A percentile compares a stretch with the other conserved stretches of the same genome.
phyloP scores from a whole-genome alignment of 2,888 invertebrate species.

The Apamea sordens region DNA sequence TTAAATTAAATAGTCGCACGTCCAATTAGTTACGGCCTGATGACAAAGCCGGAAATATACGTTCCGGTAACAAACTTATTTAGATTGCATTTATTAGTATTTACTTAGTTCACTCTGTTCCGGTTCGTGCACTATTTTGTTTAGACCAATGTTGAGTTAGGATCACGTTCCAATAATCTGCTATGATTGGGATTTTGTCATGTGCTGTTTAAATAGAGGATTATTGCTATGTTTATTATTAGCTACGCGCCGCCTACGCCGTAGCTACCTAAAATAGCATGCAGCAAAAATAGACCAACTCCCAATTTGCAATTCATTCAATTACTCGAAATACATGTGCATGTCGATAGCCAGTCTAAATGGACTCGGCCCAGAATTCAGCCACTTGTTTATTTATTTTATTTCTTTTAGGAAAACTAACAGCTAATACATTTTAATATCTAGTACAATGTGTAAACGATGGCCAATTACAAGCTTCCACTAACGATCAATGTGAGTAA shows the following conservation, averaged over 20 bases:
- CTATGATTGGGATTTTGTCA: slow-evolving; percentile 37
- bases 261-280: neutral
- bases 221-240: slow-evolving; percentile 5
- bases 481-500: no score
- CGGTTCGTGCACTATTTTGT: slow-evolving; percentile 35
- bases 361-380: no score
- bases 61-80: slow-evolving; percentile 54
- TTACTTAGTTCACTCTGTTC: slow-evolving; percentile 41
- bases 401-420: no score
- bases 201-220: slow-evolving; percentile 9
- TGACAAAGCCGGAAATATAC: slow-evolving; percentile 48
- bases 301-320: neutral
- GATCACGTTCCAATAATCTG: slow-evolving; percentile 47
- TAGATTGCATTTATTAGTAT: slow-evolving; percentile 52
- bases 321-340: neutral
- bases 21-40: slow-evolving; percentile 47
- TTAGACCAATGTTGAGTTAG: slow-evolving; percentile 36
- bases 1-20: slow-evolving; percentile 42
- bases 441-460: no score
- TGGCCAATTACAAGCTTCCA: no score
- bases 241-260: neutral
- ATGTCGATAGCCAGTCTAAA: no score
- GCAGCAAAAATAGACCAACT: neutral
- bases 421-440: no score
- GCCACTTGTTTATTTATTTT: no score